Evolutionary conservation across 2,888 invertebrate species (phyloP), one percentile per base, ranked within the genome.

Genomic region (Epiblema foenella): DNA sequence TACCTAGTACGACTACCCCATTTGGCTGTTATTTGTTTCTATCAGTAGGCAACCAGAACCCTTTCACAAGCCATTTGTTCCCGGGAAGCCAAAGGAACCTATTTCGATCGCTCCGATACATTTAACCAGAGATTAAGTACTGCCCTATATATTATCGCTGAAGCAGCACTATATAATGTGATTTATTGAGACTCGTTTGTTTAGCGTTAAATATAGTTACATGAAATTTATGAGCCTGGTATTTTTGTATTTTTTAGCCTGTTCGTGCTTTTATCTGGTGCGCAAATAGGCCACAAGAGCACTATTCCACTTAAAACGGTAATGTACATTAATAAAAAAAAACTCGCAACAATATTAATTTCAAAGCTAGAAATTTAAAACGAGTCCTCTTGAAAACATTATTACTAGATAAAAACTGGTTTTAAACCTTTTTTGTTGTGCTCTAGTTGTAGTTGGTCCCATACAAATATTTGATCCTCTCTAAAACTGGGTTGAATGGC

Each of bases 61-160:
- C 74, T 75, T 75, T 75, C 69, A 74, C 75, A 68, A 58, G 68
- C 74, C 74, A 74, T 75, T 75, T 74, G 74, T 73, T 70, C 51
- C 33, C 70, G 70, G 67, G 72, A 57, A 63, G 66, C 69, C 70
- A 60, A 42, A 64, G 24, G 64, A 57, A 74, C 69, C 74, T 67
- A 73, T 73, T 70, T 29, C 60, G 70, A 66, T 73, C 69, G 62
- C 20, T 54, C 62, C 75, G 74, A 74, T 75, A 74, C 74, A 75
- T 75, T 75, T 51, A 74, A 69, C 75, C 74, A 68, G 68, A 70
- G 74, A 74, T 74, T 74, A 74, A 74, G 65, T 74, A 60, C 73
- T 73, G 52, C 37, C 62, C 73, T 73, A 69, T 73, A 63, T 69
- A 58, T 73, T 74, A 62, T 64, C 60, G 52, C 62, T 52, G 33